A percentile compares a stretch with the other conserved stretches of the same genome.
Evolutionary conservation across 1,140 invertebrate species (phyloP).

Genomic region (Eulimnadia texana): DNA sequence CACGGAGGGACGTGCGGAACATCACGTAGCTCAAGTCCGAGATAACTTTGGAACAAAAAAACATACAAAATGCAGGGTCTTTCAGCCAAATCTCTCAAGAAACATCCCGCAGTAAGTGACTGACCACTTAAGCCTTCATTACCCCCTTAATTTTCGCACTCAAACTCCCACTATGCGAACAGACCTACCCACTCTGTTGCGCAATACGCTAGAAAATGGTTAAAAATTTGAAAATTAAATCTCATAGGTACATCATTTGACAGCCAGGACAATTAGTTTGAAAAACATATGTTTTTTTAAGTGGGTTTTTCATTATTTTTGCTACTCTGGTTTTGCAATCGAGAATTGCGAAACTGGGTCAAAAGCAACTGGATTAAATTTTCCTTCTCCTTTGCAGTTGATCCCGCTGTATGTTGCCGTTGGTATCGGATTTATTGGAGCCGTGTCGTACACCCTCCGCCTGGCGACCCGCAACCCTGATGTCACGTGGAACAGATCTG

Average conservation of each 20-base stretch:
- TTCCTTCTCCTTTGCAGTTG: constrained; percentile 37
- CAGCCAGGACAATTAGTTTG: not conserved
- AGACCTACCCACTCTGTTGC: too few relatives aligned
- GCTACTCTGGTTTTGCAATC: too few relatives aligned
- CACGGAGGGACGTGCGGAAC: not conserved
- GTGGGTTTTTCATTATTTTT: constrained; percentile 7
- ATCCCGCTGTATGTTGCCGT: constrained; percentile 62
- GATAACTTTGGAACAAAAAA: not conserved
- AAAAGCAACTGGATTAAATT: too few relatives aligned
- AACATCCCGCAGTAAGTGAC: constrained; percentile 47
- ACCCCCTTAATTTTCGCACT: too few relatives aligned
- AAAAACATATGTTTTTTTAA: not conserved
- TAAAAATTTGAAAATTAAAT: constrained; percentile 4
- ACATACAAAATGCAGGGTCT: constrained; percentile 15
- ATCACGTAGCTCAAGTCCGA: not conserved
- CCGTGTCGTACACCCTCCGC: constrained; percentile 43
- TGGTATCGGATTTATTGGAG: constrained; percentile 40
- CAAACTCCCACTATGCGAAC: too few relatives aligned
- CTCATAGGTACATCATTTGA: constrained; percentile 6
- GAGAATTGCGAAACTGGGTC: too few relatives aligned
- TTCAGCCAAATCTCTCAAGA: constrained; percentile 31
- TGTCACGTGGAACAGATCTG: constrained; percentile 54
- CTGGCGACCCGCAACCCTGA: constrained; percentile 59
- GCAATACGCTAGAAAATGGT: too few relatives aligned
- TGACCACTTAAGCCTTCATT: too few relatives aligned